Evolutionary conservation across 2,797 vertebrate species (phyloP), one percentile per base, ranked within the genome.

Genomic region (Craterocephalus amniculus): DNA sequence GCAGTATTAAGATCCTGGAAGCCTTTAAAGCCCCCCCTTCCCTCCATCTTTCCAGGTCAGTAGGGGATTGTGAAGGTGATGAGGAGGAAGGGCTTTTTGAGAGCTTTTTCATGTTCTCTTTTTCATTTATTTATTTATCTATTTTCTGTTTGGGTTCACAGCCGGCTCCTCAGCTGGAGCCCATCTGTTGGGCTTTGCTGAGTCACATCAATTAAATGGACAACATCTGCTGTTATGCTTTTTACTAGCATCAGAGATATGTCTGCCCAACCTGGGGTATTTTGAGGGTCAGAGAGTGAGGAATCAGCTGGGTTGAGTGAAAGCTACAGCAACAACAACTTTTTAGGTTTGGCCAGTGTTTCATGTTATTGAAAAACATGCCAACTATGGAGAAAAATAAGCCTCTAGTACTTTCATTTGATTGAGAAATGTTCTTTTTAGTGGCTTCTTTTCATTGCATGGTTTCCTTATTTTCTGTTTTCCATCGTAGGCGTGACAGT

Each of bases 201-300:
- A 91, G 75, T 90, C 89, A 91, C 83, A 83, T 65, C 71, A 58
- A 80, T 60, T 72, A 85, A 91, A 91, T 87, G 81, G 67, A 75
- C 69, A 90, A 87, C 88, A 91, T 91, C 87, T 91, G 89, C 88
- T 85, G 79, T 84, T 73, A 43, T 60, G 67, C 69, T 72, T 78
- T 76, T 63, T 70, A 73, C 76, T 70, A 57, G 27, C 74, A 76
- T 71, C 62, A 63, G 77, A 78, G 63, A 63, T 48, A 58, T 52
- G 34, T 72, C 65, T 22, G 62, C 5, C 43, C 58, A 38, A 22
- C 6, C 1, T 29, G 5, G 22, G 22, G 20, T 40, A 4, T 27
- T 52, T 35, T 6, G 32, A 13, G 4, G 8, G 18, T 26, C 49
- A 13, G 49, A 14, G 24, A 26, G 24, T 52, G 61, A 57, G 51